phyloP scores from a whole-genome alignment of 2,888 invertebrate genomes.

The Cantharis nigra region DNA sequence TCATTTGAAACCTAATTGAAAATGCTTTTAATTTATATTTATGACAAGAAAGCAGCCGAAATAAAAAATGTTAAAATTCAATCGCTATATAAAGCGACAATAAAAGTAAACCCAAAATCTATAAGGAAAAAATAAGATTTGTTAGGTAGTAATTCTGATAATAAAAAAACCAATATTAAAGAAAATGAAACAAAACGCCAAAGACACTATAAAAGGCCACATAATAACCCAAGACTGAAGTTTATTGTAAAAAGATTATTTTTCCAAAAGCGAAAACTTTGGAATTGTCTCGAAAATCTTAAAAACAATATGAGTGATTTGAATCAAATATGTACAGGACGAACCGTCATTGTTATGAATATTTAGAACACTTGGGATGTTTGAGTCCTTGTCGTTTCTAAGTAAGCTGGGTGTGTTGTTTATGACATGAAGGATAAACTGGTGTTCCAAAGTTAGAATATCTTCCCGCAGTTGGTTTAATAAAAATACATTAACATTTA shows the following conservation, averaged over 20 bases:
- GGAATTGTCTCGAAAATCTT: neutral
- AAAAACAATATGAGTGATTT: neutral
- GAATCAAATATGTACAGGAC: conserved; percentile 16
- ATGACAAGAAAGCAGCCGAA: neutral
- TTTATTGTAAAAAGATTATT: neutral
- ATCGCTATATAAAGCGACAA: neutral
- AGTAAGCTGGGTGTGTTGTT: conserved; percentile 20
- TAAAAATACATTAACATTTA: conserved; percentile 32
- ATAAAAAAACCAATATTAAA: neutral
- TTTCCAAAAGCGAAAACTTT: neutral
- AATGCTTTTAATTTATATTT: neutral
- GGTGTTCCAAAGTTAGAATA: conserved; percentile 19
- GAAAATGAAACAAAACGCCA: neutral
- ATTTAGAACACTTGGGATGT: conserved; percentile 20
- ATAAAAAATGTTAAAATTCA: neutral
- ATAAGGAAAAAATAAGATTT: neutral
- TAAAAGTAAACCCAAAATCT: neutral
- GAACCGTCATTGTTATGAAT: conserved; percentile 11
- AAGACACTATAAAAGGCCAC: neutral
- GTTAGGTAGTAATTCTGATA: neutral
- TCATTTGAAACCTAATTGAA: neutral
- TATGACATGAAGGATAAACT: conserved; percentile 24
- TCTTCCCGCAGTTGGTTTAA: conserved; percentile 21
- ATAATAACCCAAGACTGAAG: neutral
- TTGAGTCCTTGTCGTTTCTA: conserved; percentile 19